Evolutionary conservation across 2,113 vertebrate species (phyloP), one percentile per base, ranked within the genome.

Genomic region (Amphiprion ocellaris): DNA sequence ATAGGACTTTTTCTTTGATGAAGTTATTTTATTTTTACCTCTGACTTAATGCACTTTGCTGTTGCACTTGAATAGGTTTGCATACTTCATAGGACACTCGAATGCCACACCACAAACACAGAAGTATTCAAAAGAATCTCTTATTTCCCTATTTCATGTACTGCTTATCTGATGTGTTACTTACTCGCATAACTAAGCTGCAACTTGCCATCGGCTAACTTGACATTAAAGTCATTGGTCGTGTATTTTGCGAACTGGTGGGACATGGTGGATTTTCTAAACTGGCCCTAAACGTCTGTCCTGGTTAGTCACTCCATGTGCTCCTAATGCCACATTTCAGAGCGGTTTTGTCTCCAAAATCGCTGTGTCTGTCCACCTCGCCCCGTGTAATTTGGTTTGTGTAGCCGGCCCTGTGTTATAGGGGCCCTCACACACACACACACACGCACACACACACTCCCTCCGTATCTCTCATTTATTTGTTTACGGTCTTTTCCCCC

Each of bases 311-410:
- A 69, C 83, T 82, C 52, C 82, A 58, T 71, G 84, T 77, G 88
- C 88, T 81, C 28, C 80, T 89, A 86, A 93, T 85, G 92, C 87
- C 80, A 87, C 30, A 86, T 92, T 92, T 93, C 89, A 87, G 83
- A 82, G 67, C 62, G 83, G 91, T 93, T 94, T 95, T 94, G 92
- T 94, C 83, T 90, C 85, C 90, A 77, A 92, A 93, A 94, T 93
- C 77, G 79, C 92, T 94, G 92, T 93, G 93, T 93, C 92, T 60
- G 90, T 92, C 85, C 92, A 79, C 72, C 88, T 89, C 79, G 75
- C 90, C 90, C 92, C 90, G 89, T 93, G 92, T 94, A 93, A 95
- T 94, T 92, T 90, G 89, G 90, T 84, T 86, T 93, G 91, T 94
- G 89, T 92, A 69, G 83, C 61, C 81, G 71, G 81, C 72, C 74